Percentiles rank a stretch among this genome's conserved stretches.
These are phyloP conservation scores for Wasmannia auropunctata DNA, from an alignment of 1,140 invertebrate genomes.

Conservation along the genomic window DNA sequence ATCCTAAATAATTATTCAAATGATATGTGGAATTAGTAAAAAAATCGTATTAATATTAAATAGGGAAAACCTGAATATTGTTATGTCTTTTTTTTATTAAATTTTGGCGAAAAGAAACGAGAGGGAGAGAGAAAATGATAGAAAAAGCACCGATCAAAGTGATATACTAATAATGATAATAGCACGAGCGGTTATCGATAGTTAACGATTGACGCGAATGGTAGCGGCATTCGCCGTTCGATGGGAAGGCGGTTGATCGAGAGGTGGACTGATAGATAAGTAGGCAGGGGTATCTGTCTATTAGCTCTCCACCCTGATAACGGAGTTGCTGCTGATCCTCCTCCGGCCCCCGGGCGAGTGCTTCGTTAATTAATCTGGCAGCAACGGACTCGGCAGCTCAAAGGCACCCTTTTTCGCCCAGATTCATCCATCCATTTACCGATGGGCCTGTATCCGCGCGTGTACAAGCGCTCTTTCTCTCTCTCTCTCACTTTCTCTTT, in stretches of 20 bases:
- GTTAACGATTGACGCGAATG: conserved; percentile 54
- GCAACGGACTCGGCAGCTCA: conserved; percentile 79
- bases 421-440: conserved; percentile 81
- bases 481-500: neutral
- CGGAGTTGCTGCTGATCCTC: conserved; percentile 79
- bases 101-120: neutral
- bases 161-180: conserved; percentile 20
- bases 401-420: conserved; percentile 80
- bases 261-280: conserved; percentile 62
- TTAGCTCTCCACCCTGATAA: conserved; percentile 75
- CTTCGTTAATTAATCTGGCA: conserved; percentile 84
- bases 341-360: conserved; percentile 78
- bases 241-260: conserved; percentile 57
- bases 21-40: neutral
- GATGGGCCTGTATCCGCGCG: conserved; percentile 44
- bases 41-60: neutral
- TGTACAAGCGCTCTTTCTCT: conserved; percentile 28
- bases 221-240: conserved; percentile 19
- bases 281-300: conserved; percentile 72
- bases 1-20: neutral
- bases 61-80: neutral
- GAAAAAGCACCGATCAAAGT: neutral
- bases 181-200: conserved; percentile 57
- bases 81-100: neutral
- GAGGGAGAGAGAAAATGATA: neutral